Evolutionary conservation across 2,797 vertebrate genomes (phyloP).

Genomic region (Phyllotis vaccarum): DNA sequence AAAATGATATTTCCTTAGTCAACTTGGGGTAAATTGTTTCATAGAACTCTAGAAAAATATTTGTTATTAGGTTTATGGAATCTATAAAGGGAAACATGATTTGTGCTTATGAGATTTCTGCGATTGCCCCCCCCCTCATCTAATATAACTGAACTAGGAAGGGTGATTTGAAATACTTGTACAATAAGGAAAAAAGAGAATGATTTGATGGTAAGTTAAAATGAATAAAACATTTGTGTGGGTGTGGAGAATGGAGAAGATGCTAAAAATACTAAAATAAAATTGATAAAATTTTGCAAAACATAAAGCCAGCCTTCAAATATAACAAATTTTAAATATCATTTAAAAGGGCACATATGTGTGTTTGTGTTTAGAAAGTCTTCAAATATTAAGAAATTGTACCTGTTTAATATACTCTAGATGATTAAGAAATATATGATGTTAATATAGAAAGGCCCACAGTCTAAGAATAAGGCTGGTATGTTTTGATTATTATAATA

Average conservation of each 20-base stretch:
- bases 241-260: not conserved
- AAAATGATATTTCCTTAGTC: conserved; percentile 8
- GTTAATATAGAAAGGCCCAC: not conserved
- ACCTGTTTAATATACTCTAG: not conserved
- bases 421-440: not conserved
- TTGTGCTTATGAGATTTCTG: not conserved
- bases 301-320: not conserved
- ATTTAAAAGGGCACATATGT: not conserved
- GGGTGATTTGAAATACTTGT: not conserved
- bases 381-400: not conserved
- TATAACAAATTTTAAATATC: not conserved
- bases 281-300: not conserved
- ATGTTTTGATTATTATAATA: not conserved
- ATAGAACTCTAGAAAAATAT: conserved; percentile 29
- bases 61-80: not conserved
- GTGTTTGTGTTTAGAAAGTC: not conserved
- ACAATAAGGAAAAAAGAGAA: not conserved
- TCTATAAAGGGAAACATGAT: not conserved
- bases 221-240: not conserved
- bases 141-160: not conserved
- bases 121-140: no score
- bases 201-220: not conserved
- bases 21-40: not conserved
- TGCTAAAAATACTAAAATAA: not conserved
- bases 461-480: not conserved